Base-by-base conservation (phyloP, 2,797 vertebrate genomes). In the Nasua narica region DNA sequence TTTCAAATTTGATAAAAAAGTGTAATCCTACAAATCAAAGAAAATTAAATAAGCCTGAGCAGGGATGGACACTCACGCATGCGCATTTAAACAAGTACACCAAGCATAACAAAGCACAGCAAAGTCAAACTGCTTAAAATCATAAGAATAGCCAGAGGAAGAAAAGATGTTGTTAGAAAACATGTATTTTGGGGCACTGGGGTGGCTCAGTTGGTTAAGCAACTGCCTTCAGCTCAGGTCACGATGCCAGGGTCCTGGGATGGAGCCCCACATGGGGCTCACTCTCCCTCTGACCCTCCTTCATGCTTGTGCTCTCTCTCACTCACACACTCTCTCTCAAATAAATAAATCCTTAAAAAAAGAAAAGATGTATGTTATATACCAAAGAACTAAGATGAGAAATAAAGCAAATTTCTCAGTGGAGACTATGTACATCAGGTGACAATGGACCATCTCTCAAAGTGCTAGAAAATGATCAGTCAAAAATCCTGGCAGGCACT, bases 91-190 rank as follows among this genome's bases (percentile, higher is more conserved):
- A 52, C 43, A 81, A 6, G 37, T 40, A 82, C 52, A n/a, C 23
- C 29, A 37, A 69, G 67, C n/a, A 92, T 19, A 77, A 43, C 18
- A 69, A 86, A 74, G 12, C 21, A 70, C 5, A 87, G 69, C 15
- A 50, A 85, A 92, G 65, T 74, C 13, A 92, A 81, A 86, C 32
- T 86, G 56, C 48, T 81, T 32, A 95, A 89, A 92, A 60, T 87
- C 27, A 11, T 82, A 60, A 37, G 29, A 74, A 81, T 19, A 58
- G 72, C 4, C 62, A 86, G 4, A 81, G 5, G 4, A 88, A 43
- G n/a, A 83, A 91, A 87, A 78, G 32, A 54, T 74, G 40, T 74
- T 29, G 25, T 74, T 29, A 74, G 72, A 46, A 74, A 5, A 74
- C 40, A 48, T 74, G 15, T 56, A 48, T 3, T 9, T 65, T 56